These are phyloP conservation scores for Sclerodermus sp. DNA, from an alignment of 2,888 invertebrate genomes.

Conservation along the genomic window DNA sequence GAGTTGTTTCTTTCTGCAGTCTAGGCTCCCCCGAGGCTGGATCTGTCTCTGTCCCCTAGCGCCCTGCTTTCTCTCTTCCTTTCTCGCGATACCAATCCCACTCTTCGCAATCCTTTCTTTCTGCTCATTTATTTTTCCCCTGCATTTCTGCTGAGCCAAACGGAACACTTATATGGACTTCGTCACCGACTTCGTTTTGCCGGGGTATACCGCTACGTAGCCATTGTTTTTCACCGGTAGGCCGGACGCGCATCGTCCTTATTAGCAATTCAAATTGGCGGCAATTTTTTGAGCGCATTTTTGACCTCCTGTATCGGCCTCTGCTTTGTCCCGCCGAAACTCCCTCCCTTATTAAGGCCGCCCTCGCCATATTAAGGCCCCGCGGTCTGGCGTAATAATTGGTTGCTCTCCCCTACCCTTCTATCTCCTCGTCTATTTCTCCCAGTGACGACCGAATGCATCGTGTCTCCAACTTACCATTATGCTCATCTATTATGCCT, in stretches of 20 bases:
- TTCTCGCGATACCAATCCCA: conserved; percentile 19
- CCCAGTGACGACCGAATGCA: background rate
- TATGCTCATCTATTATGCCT: no score
- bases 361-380: conserved; percentile 55
- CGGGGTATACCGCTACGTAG: conserved; percentile 51
- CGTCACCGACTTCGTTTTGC: conserved; percentile 52
- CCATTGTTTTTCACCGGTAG: conserved; percentile 56
- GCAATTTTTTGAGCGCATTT: conserved; percentile 59
- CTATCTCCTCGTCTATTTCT: conserved; percentile 6
- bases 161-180: conserved; percentile 57
- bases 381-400: conserved; percentile 32
- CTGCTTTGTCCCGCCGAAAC: conserved; percentile 48
- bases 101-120: conserved; percentile 21
- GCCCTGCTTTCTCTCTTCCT: conserved; percentile 15
- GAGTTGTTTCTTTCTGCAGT: no score
- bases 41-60: conserved; percentile 4
- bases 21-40: no score
- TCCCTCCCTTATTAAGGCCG: conserved; percentile 56
- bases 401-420: conserved; percentile 2
- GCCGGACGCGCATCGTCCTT: conserved; percentile 43
- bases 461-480: background rate
- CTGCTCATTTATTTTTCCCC: conserved; percentile 49
- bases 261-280: conserved; percentile 59
- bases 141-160: conserved; percentile 55
- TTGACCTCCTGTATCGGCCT: conserved; percentile 57